Evolutionary conservation across 2,888 invertebrate genomes (phyloP), one percentile per base, ranked within the genome.

Genomic region (Oscheius sp.): DNA sequence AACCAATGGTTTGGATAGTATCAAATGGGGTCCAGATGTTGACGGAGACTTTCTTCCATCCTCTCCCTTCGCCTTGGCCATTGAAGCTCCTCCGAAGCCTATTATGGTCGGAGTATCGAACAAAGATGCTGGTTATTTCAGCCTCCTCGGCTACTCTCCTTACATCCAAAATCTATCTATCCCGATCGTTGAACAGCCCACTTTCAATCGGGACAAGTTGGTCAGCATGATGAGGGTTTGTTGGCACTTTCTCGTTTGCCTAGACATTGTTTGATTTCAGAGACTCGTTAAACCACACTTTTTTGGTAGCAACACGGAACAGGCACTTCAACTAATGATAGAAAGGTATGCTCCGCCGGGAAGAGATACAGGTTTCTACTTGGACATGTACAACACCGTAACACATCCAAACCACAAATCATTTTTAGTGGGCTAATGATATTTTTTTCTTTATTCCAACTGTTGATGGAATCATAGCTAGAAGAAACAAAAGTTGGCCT

Each of bases 121-220:
- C 49, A 67, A 67, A 26, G 67, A 67, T 28, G 67, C 59, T 24
- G 67, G 59, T 28, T 67, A 59, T 22, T 67, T 67, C 49, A 57
- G 59, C 24, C 44, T 59, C 8, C 44, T 59, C 12, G 44, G 30
- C 28, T 59, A 59, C 30, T 59, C 59, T 17, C 41, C 30, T 26
- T 59, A 59, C 59, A 59, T 59, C 14, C 59, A 59, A 44, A 59
- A 59, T 26, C 28, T 59, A 28, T 41, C 44, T 1, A 59, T 59
- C 28, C 59, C 59, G 6, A 28, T 59, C 26, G 41, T 44, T 12
- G 28, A 59, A 14, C 59, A 59, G 26, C 28, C 59, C 8, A 28
- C 9, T n/a, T 59, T 44, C 41, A 59, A 24, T 41, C 59, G 41
- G 2, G 41, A 59, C 17, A 44, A 24, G 28, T 44, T 59, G 6